phyloP scores from a whole-genome alignment of 1,140 invertebrate species.

The Cotesia vestalis region DNA sequence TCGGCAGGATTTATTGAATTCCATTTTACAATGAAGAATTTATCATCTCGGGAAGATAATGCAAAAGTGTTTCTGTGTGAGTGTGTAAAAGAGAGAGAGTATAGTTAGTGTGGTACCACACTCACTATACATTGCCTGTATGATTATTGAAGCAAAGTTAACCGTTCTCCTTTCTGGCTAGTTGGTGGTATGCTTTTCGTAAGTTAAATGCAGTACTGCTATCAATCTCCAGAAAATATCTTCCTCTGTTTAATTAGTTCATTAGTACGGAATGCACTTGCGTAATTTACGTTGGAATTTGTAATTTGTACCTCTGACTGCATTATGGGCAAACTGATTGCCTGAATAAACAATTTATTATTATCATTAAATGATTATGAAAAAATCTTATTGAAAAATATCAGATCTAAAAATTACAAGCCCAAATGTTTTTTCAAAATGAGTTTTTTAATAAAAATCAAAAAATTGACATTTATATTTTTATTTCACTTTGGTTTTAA shows the following conservation, averaged over 20 bases:
- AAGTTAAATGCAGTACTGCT: not conserved
- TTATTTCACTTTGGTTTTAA: no score
- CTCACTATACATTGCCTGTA: not conserved
- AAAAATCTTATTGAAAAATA: no score
- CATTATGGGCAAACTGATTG: no score
- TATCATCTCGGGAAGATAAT: constrained; percentile 17
- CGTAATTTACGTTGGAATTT: constrained; percentile 9
- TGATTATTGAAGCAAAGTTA: constrained; percentile 2
- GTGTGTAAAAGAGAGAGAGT: no score
- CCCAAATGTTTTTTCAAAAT: no score
- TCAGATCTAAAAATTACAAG: no score
- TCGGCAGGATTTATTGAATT: constrained; percentile 21
- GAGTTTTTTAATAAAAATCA: no score
- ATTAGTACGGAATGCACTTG: constrained; percentile 10
- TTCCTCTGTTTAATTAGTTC: constrained; percentile 5
- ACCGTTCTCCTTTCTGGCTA: not conserved
- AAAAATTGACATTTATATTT: no score
- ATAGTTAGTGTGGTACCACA: not conserved
- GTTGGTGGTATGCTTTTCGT: not conserved
- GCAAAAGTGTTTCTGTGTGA: not conserved
- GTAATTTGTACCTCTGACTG: not conserved
- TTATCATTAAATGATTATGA: no score
- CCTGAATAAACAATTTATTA: no score
- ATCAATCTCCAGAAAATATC: constrained; percentile 21
- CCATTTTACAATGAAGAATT: constrained; percentile 25